Evolutionary conservation across 1,140 invertebrate genomes (phyloP).

Genomic region (Aphelenchoides besseyi): DNA sequence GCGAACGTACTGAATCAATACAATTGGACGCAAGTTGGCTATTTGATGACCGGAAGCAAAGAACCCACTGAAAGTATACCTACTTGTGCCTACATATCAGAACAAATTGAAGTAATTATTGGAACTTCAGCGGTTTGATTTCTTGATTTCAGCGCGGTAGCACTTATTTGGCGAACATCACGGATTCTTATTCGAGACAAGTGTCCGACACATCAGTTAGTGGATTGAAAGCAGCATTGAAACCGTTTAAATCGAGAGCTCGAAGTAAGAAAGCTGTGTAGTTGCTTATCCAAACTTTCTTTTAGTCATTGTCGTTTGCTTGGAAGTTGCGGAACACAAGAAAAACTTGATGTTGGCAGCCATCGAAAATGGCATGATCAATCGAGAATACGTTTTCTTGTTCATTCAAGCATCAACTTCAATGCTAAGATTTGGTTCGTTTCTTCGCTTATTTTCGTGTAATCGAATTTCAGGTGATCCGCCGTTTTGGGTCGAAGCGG

Average conservation of each 20-base stretch:
- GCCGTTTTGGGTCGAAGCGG: constrained; percentile 23
- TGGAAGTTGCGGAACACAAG: constrained; percentile 18
- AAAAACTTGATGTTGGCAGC: constrained; percentile 42
- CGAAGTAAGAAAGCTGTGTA: constrained; percentile 48
- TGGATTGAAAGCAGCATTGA: constrained; percentile 24
- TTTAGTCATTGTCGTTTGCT: constrained; percentile 48
- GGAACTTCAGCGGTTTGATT: neutral
- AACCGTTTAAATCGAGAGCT: constrained; percentile 30
- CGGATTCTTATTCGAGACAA: constrained; percentile 30
- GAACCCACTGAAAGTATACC: neutral
- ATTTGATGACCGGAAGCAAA: constrained; percentile 17
- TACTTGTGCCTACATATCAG: neutral
- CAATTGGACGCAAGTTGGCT: constrained; percentile 35
- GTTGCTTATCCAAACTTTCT: too few species aligned
- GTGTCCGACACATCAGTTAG: constrained; percentile 1
- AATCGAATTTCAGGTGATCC: constrained; percentile 8
- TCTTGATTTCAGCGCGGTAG: neutral
- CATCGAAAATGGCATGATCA: constrained; percentile 28
- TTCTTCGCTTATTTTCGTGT: neutral
- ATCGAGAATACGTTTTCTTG: constrained; percentile 42
- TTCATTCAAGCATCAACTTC: constrained; percentile 12
- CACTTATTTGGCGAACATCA: constrained; percentile 10
- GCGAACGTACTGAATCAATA: constrained; percentile 24
- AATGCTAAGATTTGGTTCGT: neutral
- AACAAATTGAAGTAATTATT: neutral